A percentile compares a stretch with the other conserved stretches of the same genome.
These are phyloP conservation scores for Aphodius sticticus DNA, from an alignment of 2,888 invertebrate species.

Conservation along the genomic window DNA sequence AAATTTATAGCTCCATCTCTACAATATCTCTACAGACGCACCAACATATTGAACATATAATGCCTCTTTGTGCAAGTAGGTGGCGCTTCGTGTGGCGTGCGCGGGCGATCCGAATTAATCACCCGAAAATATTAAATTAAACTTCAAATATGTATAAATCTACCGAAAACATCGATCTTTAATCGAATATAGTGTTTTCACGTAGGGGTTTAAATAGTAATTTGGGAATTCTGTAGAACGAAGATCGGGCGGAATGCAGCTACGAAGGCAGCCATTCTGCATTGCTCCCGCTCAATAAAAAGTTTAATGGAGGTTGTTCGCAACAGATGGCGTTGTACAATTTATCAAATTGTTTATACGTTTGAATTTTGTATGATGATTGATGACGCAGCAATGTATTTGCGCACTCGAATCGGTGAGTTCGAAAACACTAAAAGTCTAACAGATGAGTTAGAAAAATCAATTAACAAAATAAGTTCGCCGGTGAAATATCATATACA, in stretches of 20 bases:
- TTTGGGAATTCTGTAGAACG: background rate
- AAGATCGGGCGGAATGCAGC: background rate
- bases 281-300: constrained; percentile 20
- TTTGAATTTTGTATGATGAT: background rate
- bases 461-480: too few species aligned
- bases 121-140: constrained; percentile 22
- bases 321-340: constrained; percentile 14
- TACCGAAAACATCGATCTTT: background rate
- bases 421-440: too few species aligned
- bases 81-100: constrained; percentile 40
- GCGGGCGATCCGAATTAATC: constrained; percentile 14
- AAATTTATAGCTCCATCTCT: constrained; percentile 61
- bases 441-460: too few species aligned
- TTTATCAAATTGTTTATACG: background rate
- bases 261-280: background rate
- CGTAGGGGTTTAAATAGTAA: background rate
- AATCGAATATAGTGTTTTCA: background rate
- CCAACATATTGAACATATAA: constrained; percentile 55
- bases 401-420: too few species aligned
- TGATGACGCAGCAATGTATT: too few species aligned
- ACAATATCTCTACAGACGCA: constrained; percentile 48
- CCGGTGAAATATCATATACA: too few species aligned
- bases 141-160: constrained; percentile 29
- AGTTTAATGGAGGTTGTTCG: constrained; percentile 18
- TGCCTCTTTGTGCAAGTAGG: constrained; percentile 47